Evolutionary conservation across 2,888 invertebrate species (phyloP).

Genomic region (Apoderus coryli): DNA sequence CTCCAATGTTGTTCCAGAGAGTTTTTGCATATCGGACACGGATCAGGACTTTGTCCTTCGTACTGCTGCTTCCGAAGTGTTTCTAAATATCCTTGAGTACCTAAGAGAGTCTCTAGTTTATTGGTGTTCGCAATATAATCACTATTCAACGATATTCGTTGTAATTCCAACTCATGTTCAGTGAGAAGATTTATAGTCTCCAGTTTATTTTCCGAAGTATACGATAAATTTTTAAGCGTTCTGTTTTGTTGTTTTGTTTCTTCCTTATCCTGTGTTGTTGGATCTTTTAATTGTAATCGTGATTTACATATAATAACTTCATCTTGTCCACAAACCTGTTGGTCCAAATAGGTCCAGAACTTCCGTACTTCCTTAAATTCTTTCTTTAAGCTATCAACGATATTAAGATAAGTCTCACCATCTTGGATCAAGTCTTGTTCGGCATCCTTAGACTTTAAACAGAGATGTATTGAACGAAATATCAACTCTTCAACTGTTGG

Average conservation of each 20-base stretch:
- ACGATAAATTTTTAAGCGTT: constrained; percentile 27
- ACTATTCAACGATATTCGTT: constrained; percentile 22
- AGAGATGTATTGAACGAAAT: too few species aligned
- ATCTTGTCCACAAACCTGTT: constrained; percentile 44
- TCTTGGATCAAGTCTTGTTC: constrained; percentile 30
- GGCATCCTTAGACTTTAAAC: constrained; percentile 31
- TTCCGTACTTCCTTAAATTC: constrained; percentile 41
- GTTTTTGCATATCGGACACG: constrained; percentile 56
- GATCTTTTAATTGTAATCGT: constrained; percentile 38
- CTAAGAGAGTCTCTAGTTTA: constrained; percentile 38
- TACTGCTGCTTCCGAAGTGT: constrained; percentile 41
- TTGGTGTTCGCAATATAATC: constrained; percentile 26
- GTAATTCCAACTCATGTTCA: constrained; percentile 12
- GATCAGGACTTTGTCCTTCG: constrained; percentile 38
- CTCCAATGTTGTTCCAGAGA: constrained; percentile 48
- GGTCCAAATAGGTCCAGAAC: constrained; percentile 31
- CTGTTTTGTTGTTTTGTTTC: constrained; percentile 9
- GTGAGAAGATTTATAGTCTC: constrained; percentile 30
- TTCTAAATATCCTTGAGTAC: constrained; percentile 50
- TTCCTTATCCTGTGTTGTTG: constrained; percentile 16
- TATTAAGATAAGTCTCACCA: constrained; percentile 37
- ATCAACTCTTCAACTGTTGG: constrained; percentile 43
- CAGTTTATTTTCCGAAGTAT: constrained; percentile 25
- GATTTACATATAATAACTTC: constrained; percentile 59
- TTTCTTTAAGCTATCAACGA: constrained; percentile 46